Base-by-base conservation (phyloP, 2,888 invertebrate species). In the Brachynemurus nebulosus region DNA sequence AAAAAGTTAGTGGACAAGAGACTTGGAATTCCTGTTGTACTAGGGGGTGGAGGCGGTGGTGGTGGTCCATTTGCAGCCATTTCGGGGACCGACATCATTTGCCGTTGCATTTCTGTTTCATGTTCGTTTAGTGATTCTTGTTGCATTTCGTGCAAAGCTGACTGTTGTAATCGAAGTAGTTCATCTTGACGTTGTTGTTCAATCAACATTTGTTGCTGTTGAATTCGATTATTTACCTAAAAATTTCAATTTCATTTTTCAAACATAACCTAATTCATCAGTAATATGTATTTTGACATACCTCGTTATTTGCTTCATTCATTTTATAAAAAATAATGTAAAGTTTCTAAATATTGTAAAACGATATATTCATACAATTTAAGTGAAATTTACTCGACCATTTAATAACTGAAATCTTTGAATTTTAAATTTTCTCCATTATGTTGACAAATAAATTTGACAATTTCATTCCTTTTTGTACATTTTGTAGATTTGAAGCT, bases 21-120 rank as follows among this genome's bases (percentile, higher is more conserved):
- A 48, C 52, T 41, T 47, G 51, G 40, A 40, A 43, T 45, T 47
- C 50, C 44, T 49, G 53, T 40, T 44, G 45, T 43, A n/a, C n/a
- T n/a, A 46, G 44, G 40, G 39, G 27, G 27, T 49, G 50, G 27
- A 47, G 46, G 27, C 44, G 46, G 40, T 48, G 47, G 40, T 5
- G 49, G 47, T 35, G 34, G 40, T 16, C 16, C 27, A 16, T 27
- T 27, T 27, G 9, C 27, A 25, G 33, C 16, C 1, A 49, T 50
- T 7, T 54, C 50, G 12, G 55, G 52, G 25, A 58, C 55, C 4
- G 53, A 55, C 47, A 56, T 51, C 48, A 57, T 51, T 51, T 58
- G 58, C 9, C 54, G 49, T 46, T 57, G 56, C 54, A 58, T 57
- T 45, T 59, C 57, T 19, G 50, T 48, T 44, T 55, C 55, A 46